Conservation (phyloP, 2,888 invertebrate species). For the Himalopsyche tibetana region DNA sequence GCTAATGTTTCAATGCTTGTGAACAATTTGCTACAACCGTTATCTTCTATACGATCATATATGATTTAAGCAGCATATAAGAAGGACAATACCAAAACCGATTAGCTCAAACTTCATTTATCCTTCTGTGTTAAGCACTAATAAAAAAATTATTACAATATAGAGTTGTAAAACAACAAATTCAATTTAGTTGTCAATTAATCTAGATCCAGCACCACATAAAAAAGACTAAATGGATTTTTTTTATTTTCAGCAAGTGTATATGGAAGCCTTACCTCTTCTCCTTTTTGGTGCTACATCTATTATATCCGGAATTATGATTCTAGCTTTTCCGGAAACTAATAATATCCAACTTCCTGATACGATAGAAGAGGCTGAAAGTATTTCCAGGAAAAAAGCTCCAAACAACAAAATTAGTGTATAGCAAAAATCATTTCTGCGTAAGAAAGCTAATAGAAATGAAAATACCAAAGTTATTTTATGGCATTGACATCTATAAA, state of each 20-base stretch:
- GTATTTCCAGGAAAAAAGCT: slow-evolving; percentile 67
- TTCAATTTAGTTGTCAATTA: too few species aligned
- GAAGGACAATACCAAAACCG: too few species aligned
- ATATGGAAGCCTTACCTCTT: slow-evolving; percentile 77
- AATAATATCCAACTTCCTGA: slow-evolving; percentile 79
- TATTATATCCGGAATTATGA: slow-evolving; percentile 76
- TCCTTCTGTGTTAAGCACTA: too few species aligned
- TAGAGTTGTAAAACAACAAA: too few species aligned
- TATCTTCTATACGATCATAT: too few species aligned
- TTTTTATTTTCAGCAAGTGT: slow-evolving; percentile 71
- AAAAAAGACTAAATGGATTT: slow-evolving; percentile 8
- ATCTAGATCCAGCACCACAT: not conserved
- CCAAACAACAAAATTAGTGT: not conserved
- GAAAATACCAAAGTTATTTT: not conserved
- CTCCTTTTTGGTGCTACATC: slow-evolving; percentile 79
- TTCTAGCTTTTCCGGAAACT: slow-evolving; percentile 81
- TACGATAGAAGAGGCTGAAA: slow-evolving; percentile 79
- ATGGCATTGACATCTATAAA: not conserved
- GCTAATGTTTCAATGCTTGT: too few species aligned
- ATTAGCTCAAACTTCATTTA: too few species aligned
- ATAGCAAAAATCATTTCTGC: not conserved
- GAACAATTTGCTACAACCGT: too few species aligned
- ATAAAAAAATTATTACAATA: too few species aligned
- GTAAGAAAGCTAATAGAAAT: not conserved
- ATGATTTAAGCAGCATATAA: too few species aligned